A percentile compares a stretch with the other conserved stretches of the same genome.
Evolutionary conservation across 2,113 vertebrate genomes (phyloP).

Genomic region (Silurus meridionalis): DNA sequence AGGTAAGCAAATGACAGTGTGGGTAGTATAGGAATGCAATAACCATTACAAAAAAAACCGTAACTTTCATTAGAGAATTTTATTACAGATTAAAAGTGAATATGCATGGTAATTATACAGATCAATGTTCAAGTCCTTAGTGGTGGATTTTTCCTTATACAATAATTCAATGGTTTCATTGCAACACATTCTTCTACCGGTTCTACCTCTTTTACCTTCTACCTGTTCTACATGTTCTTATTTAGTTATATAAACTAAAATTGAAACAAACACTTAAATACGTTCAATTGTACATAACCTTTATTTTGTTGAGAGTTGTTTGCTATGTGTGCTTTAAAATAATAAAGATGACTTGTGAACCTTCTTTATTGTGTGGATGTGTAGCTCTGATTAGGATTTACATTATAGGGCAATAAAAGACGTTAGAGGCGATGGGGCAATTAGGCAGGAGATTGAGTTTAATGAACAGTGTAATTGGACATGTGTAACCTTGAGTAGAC

Average conservation of each 20-base stretch:
- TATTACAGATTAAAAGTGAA: not conserved
- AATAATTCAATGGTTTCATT: not conserved
- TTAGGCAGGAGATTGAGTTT: slow-evolving; percentile 41
- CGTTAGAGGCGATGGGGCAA: slow-evolving; percentile 18
- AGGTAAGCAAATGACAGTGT: not conserved
- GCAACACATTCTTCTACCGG: not conserved
- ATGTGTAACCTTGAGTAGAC: slow-evolving; percentile 43
- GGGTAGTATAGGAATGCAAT: not conserved
- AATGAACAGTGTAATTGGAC: slow-evolving; percentile 47
- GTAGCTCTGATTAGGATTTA: slow-evolving; percentile 15
- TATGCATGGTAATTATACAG: not conserved
- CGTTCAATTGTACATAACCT: not conserved
- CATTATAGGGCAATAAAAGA: slow-evolving; percentile 28
- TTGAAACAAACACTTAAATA: not conserved
- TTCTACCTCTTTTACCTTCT: not conserved
- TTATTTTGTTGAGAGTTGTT: not conserved
- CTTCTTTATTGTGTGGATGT: slow-evolving; percentile 1
- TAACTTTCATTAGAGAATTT: not conserved
- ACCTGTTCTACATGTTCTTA: not conserved
- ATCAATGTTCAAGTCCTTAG: not conserved
- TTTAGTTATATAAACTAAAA: not conserved
- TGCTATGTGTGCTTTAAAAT: not conserved
- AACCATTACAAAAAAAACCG: not conserved
- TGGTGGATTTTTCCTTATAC: not conserved
- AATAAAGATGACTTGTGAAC: not conserved